Percentiles rank a stretch among this genome's conserved stretches.
phyloP scores from a whole-genome alignment of 2,113 vertebrate genomes.

The Psettodes erumei region DNA sequence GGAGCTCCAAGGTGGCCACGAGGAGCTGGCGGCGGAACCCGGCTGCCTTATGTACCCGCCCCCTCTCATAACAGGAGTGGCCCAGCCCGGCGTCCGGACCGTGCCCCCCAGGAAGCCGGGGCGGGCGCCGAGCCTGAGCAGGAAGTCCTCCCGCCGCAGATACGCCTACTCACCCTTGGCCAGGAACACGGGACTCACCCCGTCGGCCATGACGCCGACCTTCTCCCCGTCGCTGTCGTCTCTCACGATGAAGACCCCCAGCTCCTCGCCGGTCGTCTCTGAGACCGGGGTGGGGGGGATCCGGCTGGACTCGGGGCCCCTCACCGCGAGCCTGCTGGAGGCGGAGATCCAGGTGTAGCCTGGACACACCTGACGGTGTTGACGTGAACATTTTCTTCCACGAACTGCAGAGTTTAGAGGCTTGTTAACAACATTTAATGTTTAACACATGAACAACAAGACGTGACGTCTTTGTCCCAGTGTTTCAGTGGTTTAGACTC shows the following conservation, averaged over 20 bases:
- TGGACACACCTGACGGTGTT: slow-evolving; percentile 6
- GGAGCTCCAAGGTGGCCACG: slow-evolving; percentile 65
- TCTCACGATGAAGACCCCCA: slow-evolving; percentile 84
- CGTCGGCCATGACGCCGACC: slow-evolving; percentile 84
- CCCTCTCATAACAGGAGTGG: slow-evolving; percentile 90
- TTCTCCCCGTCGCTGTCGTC: slow-evolving; percentile 91
- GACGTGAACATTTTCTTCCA: neutral
- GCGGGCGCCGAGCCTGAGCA: slow-evolving; percentile 50
- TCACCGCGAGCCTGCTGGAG: slow-evolving; percentile 78
- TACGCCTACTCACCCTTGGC: slow-evolving; percentile 79
- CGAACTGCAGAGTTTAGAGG: slow-evolving; percentile 3
- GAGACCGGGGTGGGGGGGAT: slow-evolving; percentile 75
- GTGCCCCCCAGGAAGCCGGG: slow-evolving; percentile 85
- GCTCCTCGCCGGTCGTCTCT: slow-evolving; percentile 81
- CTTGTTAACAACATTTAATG: neutral
- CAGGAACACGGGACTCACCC: slow-evolving; percentile 78
- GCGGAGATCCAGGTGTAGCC: slow-evolving; percentile 84
- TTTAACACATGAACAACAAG: too few relatives aligned
- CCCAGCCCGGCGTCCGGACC: slow-evolving; percentile 89
- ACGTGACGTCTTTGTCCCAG: too few relatives aligned
- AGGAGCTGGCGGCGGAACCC: slow-evolving; percentile 78
- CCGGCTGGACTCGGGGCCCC: slow-evolving; percentile 72
- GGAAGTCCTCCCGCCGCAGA: slow-evolving; percentile 78
- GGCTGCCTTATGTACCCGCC: slow-evolving; percentile 86
- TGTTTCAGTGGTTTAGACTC: slow-evolving; percentile 11